A percentile compares a stretch with the other conserved stretches of the same genome.
These are phyloP conservation scores for Pangasius krempfi DNA, from an alignment of 2,797 vertebrate genomes.

Conservation along the genomic window DNA sequence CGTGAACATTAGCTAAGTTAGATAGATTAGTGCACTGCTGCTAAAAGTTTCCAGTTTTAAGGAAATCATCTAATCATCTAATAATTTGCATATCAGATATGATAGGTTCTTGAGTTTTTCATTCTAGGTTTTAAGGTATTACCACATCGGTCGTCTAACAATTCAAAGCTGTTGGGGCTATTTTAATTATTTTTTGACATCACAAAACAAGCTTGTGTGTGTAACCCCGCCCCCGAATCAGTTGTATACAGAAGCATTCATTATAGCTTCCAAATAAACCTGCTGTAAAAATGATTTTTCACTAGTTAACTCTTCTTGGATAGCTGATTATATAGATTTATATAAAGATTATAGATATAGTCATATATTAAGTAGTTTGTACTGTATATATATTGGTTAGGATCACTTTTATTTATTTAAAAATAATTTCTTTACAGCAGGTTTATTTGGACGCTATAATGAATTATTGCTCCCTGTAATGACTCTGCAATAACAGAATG, in stretches of 20 bases:
- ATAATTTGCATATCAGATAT: neutral
- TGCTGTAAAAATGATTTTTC: no score
- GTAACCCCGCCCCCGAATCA: neutral
- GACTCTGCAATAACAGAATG: constrained; percentile 14
- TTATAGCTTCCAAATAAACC: no score
- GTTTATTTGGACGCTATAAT: neutral
- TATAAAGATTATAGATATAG: no score
- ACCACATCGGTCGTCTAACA: neutral
- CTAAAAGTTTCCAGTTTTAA: neutral
- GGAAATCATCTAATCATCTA: neutral
- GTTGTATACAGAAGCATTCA: no score
- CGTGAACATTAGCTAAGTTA: neutral
- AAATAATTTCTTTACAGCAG: neutral
- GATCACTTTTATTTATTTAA: no score
- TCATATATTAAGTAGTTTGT: no score
- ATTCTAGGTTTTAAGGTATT: neutral
- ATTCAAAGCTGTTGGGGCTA: neutral
- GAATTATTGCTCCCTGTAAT: neutral
- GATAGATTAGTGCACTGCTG: neutral
- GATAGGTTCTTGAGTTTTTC: neutral
- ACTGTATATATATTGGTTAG: no score
- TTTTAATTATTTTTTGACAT: neutral
- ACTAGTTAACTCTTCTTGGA: no score
- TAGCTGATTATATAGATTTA: no score
- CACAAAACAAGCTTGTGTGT: neutral